Evolutionary conservation across 2,888 invertebrate genomes (phyloP).

Genomic region (Rhagophthalmus giganteus): DNA sequence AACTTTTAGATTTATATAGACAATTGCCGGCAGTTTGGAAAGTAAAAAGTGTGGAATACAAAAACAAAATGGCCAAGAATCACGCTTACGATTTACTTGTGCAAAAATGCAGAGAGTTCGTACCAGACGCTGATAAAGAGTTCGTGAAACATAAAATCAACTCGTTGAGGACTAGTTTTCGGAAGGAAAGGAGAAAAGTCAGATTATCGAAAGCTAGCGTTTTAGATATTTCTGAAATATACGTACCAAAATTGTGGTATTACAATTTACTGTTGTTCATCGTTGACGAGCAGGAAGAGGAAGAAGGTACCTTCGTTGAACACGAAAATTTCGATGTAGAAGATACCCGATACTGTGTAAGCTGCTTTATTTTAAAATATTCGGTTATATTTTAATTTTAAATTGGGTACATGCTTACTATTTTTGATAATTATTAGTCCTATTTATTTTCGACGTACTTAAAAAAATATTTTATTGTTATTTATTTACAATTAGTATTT

Average conservation of each 20-base stretch:
- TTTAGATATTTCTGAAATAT: constrained; percentile 8
- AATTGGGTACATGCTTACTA: no score
- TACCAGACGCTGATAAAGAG: constrained; percentile 24
- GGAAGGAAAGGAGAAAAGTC: constrained; percentile 28
- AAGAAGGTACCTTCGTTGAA: no score
- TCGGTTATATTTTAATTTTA: no score
- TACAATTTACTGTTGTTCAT: constrained; percentile 15
- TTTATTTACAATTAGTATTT: no score
- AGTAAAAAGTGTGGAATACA: constrained; percentile 20
- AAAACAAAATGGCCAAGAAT: constrained; percentile 20
- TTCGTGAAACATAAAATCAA: constrained; percentile 33
- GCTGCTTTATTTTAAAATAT: background rate
- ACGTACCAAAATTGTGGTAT: constrained; percentile 31
- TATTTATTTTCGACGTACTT: no score
- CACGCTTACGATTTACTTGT: constrained; percentile 26
- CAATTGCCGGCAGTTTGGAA: constrained; percentile 30
- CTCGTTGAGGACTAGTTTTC: constrained; percentile 28
- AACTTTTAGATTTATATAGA: constrained; percentile 26
- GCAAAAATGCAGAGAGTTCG: constrained; percentile 22
- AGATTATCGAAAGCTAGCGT: constrained; percentile 7
- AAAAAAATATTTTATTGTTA: no score
- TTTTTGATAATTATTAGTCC: no score
- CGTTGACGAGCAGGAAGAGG: constrained; percentile 6
- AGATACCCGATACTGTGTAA: background rate
- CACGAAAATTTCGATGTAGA: background rate